Evolutionary conservation across 2,888 invertebrate species (phyloP).

Genomic region (Apomyelois bistriatella): DNA sequence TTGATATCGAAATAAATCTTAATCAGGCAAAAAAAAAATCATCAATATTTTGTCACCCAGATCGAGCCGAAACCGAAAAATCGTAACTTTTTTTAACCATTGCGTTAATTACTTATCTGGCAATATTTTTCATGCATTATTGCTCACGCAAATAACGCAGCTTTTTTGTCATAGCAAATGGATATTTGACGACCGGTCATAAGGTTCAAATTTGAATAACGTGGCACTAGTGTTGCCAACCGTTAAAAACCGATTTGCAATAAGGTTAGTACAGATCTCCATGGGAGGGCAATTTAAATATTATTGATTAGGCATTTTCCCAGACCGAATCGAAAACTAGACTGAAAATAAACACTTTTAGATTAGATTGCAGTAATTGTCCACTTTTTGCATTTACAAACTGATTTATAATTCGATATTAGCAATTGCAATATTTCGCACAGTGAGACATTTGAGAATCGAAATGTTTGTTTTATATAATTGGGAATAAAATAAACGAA

Average conservation of each 20-base stretch:
- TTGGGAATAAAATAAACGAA: no score
- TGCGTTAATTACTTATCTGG: not conserved
- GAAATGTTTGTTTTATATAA: no score
- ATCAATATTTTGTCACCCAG: not conserved
- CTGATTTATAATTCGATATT: not conserved
- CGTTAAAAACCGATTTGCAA: slow-evolving; percentile 12
- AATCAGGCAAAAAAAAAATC: not conserved
- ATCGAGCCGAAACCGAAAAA: not conserved
- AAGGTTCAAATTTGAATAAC: not conserved
- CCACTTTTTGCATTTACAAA: not conserved
- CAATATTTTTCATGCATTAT: slow-evolving; percentile 12
- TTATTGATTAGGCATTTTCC: not conserved
- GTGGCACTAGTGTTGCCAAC: not conserved
- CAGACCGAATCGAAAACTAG: slow-evolving; percentile 6
- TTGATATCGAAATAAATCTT: no score
- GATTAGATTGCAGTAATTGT: not conserved
- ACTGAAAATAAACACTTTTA: not conserved
- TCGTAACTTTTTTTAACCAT: not conserved
- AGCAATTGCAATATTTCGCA: not conserved
- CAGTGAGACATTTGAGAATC: no score
- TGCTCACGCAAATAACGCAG: slow-evolving; percentile 6
- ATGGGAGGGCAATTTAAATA: not conserved
- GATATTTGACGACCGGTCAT: not conserved
- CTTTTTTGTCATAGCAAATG: not conserved
- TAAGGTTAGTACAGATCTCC: not conserved